Conservation (phyloP, 1,140 invertebrate species). For the Hyposmocoma kahamanoa region DNA sequence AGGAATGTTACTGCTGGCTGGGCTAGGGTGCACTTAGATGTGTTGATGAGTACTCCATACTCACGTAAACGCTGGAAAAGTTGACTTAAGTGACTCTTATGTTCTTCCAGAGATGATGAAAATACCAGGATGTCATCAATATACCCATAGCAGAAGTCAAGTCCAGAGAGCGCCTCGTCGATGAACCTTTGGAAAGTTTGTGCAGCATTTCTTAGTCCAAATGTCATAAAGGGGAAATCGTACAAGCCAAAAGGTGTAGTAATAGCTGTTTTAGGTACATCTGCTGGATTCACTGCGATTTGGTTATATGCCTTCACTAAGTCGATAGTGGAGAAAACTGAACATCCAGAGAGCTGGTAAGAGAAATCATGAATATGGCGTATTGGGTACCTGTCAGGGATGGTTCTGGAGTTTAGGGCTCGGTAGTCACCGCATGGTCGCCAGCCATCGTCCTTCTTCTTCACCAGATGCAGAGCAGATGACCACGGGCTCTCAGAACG, state of each 20-base stretch:
- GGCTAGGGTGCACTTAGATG: conserved; percentile 31
- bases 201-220: conserved; percentile 66
- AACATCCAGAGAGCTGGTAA: conserved; percentile 37
- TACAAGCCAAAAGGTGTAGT: conserved; percentile 51
- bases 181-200: conserved; percentile 72
- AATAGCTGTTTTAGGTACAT: conserved; percentile 51
- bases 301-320: conserved; percentile 57
- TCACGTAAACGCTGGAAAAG: conserved; percentile 5
- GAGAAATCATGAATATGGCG: conserved; percentile 42
- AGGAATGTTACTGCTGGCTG: conserved; percentile 29
- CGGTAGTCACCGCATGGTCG: conserved; percentile 58
- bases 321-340: conserved; percentile 32
- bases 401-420: conserved; percentile 42
- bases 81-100: conserved; percentile 22
- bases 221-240: conserved; percentile 46
- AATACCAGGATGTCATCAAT: conserved; percentile 73
- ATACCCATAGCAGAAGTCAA: conserved; percentile 52
- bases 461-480: conserved; percentile 47
- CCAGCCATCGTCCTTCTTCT: conserved; percentile 48
- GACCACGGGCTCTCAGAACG: conserved; percentile 48
- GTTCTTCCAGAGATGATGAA: conserved; percentile 30
- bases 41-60: conserved; percentile 7
- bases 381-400: conserved; percentile 39
- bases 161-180: conserved; percentile 46
- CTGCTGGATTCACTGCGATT: conserved; percentile 36